phyloP scores from a whole-genome alignment of 1,140 invertebrate species.

The Eulimnadia texana region DNA sequence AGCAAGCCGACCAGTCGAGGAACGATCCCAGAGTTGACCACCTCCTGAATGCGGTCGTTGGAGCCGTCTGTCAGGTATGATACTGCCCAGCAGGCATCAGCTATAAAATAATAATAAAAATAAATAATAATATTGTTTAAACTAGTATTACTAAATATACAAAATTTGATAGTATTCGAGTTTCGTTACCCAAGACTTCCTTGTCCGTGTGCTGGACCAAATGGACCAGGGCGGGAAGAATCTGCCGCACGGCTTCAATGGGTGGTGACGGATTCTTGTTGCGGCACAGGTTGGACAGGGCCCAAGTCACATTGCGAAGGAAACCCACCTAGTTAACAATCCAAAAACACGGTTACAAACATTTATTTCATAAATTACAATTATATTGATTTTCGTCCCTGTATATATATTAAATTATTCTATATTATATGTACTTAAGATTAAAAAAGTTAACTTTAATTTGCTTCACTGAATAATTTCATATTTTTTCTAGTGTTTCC shows the following conservation, averaged over 20 bases:
- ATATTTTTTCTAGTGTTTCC: no score
- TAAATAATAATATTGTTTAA: not conserved
- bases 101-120: conserved; percentile 21
- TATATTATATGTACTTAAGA: no score
- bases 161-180: no score
- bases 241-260: conserved; percentile 56
- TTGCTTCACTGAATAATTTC: no score
- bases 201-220: conserved; percentile 57
- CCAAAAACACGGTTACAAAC: not conserved
- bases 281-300: conserved; percentile 84
- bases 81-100: conserved; percentile 94
- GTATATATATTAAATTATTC: no score
- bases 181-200: conserved; percentile 49
- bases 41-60: conserved; percentile 81
- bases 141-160: not conserved
- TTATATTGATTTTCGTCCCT: no score
- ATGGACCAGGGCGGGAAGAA: conserved; percentile 62
- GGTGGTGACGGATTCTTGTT: conserved; percentile 77
- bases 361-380: not conserved
- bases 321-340: conserved; percentile 22
- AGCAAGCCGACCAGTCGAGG: conserved; percentile 60
- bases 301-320: conserved; percentile 65
- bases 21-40: conserved; percentile 55
- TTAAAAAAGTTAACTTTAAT: no score
- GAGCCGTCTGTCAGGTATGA: conserved; percentile 90